These are phyloP conservation scores for Mirza zaza DNA, from an alignment of 2,113 vertebrate species.

Conservation along the genomic window DNA sequence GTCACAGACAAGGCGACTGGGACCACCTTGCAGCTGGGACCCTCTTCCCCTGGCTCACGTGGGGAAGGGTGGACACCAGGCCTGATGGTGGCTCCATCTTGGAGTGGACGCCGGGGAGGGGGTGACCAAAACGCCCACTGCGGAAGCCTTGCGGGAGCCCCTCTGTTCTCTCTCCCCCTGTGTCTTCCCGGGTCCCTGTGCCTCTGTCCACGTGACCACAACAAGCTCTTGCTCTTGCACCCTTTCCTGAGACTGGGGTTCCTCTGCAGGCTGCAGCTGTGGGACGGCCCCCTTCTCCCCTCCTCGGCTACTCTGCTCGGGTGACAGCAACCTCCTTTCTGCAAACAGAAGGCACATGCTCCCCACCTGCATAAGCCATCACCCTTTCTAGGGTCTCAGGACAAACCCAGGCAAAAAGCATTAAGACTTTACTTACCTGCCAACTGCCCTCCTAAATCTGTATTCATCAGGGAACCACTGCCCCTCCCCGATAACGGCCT, in stretches of 20 bases:
- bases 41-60: not conserved
- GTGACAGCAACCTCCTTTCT: not conserved
- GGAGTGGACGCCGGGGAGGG: too few species aligned
- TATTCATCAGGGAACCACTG: not conserved
- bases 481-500: not conserved
- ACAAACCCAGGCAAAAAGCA: not conserved
- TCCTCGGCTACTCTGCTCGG: not conserved
- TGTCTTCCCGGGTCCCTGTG: not conserved
- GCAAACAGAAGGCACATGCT: not conserved
- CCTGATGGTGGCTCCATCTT: not conserved
- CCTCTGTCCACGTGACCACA: not conserved
- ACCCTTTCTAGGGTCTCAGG: not conserved
- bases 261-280: not conserved
- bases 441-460: not conserved
- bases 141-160: not conserved
- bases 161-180: not conserved
- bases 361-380: not conserved
- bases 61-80: not conserved
- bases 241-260: not conserved
- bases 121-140: fast-evolving
- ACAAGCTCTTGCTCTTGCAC: too few species aligned
- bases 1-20: not conserved
- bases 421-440: not conserved
- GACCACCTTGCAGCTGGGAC: not conserved
- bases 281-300: not conserved